A percentile compares a stretch with the other conserved stretches of the same genome.
These are phyloP conservation scores for Sinocyclocheilus maitianheensis DNA, from an alignment of 2,113 vertebrate species.

Conservation along the genomic window DNA sequence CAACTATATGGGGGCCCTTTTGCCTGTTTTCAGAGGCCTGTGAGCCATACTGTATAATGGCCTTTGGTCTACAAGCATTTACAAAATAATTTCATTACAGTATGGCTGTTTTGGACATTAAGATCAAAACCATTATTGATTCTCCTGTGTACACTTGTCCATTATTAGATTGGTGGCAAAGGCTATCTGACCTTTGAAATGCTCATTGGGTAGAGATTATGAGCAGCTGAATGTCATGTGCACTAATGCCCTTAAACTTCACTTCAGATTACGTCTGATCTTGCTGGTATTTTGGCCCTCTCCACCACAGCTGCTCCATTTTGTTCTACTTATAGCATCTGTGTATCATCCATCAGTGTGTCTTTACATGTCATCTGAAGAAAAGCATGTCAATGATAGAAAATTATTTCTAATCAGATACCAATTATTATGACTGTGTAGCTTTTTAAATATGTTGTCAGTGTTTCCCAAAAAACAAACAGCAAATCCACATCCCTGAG, in stretches of 20 bases:
- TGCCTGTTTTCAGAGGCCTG: too few relatives aligned
- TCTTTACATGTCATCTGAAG: constrained; percentile 11
- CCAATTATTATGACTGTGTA: not conserved
- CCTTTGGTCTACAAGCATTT: not conserved
- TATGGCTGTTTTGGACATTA: constrained; percentile 7
- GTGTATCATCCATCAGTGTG: constrained; percentile 21
- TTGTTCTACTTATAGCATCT: constrained; percentile 26
- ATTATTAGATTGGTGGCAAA: constrained; percentile 28
- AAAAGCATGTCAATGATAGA: not conserved
- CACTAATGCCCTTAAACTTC: constrained; percentile 39
- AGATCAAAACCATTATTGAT: constrained; percentile 9
- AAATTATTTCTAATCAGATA: constrained; percentile 1
- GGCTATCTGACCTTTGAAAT: constrained; percentile 7
- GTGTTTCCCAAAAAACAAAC: not conserved
- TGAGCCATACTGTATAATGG: not conserved
- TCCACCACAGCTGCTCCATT: constrained; percentile 9
- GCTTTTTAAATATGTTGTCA: not conserved
- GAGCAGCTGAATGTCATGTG: constrained; percentile 23
- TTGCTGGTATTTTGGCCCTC: not conserved
- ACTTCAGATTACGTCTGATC: constrained; percentile 25
- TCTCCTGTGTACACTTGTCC: constrained; percentile 6
- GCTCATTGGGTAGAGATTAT: constrained; percentile 23
- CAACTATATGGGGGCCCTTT: too few relatives aligned
- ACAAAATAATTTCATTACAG: not conserved
- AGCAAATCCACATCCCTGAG: not conserved